A percentile compares a stretch with the other conserved stretches of the same genome.
Conservation (phyloP, 2,113 vertebrate species). For the Oceanodroma tethys region DNA sequence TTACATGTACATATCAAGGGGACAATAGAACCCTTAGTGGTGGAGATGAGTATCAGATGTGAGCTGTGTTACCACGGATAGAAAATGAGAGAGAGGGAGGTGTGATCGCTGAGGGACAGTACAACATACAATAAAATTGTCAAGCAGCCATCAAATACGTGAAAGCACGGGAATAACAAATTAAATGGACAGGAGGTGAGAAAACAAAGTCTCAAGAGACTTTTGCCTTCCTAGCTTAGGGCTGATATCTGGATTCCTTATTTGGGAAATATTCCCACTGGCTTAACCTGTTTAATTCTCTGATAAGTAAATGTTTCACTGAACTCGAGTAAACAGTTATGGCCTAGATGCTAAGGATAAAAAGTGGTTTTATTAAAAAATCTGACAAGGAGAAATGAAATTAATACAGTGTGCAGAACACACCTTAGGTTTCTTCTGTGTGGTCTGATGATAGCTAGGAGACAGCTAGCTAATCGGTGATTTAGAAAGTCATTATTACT, state of each 20-base stretch:
- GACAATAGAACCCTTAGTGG: slow-evolving; percentile 12
- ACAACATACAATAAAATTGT: slow-evolving; percentile 39
- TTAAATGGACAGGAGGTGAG: slow-evolving; percentile 49
- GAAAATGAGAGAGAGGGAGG: slow-evolving; percentile 1
- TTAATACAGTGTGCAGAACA: background rate
- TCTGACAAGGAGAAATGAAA: background rate
- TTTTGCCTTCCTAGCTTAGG: slow-evolving; percentile 7
- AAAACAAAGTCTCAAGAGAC: slow-evolving; percentile 13
- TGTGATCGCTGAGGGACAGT: slow-evolving; percentile 32
- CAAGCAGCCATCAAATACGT: slow-evolving; percentile 35
- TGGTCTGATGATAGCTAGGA: background rate
- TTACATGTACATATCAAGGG: slow-evolving; percentile 15
- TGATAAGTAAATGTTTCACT: background rate
- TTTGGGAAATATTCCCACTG: background rate
- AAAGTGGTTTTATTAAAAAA: background rate
- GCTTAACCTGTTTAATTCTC: background rate
- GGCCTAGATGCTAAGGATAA: background rate
- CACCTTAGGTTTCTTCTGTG: background rate
- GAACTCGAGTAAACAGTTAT: background rate
- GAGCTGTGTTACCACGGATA: background rate
- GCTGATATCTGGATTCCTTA: background rate
- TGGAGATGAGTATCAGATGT: slow-evolving; percentile 43
- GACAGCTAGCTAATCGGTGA: background rate
- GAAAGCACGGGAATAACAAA: slow-evolving; percentile 47
- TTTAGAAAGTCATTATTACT: background rate